phyloP scores from a whole-genome alignment of 2,888 invertebrate species.

The Gari tellinella region DNA sequence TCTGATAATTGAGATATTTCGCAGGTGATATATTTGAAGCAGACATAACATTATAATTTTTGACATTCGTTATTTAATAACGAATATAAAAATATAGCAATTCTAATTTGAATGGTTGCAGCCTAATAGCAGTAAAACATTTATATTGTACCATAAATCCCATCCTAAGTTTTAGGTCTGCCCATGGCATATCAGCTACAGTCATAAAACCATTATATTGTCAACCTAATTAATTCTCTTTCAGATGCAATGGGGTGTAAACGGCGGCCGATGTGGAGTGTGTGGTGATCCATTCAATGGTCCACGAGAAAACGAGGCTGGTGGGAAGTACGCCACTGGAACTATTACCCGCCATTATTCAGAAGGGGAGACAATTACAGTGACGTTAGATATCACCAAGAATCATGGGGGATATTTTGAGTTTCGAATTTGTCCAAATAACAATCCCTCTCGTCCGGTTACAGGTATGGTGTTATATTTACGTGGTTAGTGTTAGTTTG shows the following conservation, averaged over 20 bases:
- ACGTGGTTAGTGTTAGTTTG: too few species aligned
- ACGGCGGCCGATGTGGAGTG: conserved; percentile 56
- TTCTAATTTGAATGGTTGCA: too few species aligned
- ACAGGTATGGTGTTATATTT: too few species aligned
- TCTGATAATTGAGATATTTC: too few species aligned
- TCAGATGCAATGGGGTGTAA: conserved; percentile 58
- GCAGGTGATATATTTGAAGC: too few species aligned
- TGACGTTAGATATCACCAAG: conserved; percentile 55
- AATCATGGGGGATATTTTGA: conserved; percentile 64
- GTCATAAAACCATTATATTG: neutral
- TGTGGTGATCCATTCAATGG: conserved; percentile 62
- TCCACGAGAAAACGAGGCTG: conserved; percentile 59
- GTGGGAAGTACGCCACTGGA: conserved; percentile 59
- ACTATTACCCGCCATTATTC: conserved; percentile 53
- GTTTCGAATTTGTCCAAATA: conserved; percentile 60
- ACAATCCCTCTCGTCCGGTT: conserved; percentile 59
- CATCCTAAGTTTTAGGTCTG: too few species aligned
- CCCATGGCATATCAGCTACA: neutral
- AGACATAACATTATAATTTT: too few species aligned
- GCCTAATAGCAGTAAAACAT: too few species aligned
- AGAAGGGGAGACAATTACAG: conserved; percentile 50
- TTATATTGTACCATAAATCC: too few species aligned
- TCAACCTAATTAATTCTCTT: conserved; percentile 2
- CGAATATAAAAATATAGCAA: too few species aligned
- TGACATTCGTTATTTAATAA: too few species aligned